phyloP scores from a whole-genome alignment of 2,888 invertebrate genomes.

The Drosophila macrospina region DNA sequence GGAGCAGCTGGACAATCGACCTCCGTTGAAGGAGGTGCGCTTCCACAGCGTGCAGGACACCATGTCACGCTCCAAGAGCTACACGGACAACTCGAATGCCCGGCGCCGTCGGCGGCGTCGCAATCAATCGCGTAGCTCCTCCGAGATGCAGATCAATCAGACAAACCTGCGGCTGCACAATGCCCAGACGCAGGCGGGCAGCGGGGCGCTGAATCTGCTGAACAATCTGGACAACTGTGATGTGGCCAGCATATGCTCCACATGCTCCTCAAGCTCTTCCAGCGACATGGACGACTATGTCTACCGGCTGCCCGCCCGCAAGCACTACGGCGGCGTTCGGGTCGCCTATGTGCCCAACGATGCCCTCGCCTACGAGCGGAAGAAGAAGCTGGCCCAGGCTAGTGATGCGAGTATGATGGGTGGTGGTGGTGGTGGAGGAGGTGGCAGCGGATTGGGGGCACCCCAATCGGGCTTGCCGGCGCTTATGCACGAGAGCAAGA shows the following conservation, averaged over 20 bases:
- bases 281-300: constrained; percentile 95
- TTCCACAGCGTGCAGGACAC: constrained; percentile 84
- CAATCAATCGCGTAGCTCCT: constrained; percentile 84
- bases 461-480: constrained; percentile 56
- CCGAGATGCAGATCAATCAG: constrained; percentile 85
- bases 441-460: constrained; percentile 33
- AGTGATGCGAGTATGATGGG: constrained; percentile 10
- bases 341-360: constrained; percentile 97
- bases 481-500: constrained; percentile 88
- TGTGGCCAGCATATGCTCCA: constrained; percentile 93
- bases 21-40: constrained; percentile 83
- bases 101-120: constrained; percentile 82
- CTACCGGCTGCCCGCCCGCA: constrained; percentile 92
- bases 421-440: constrained; percentile 3
- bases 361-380: constrained; percentile 92
- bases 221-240: constrained; percentile 86
- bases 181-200: constrained; percentile 79
- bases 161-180: constrained; percentile 83
- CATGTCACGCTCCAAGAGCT: constrained; percentile 87
- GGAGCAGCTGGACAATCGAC: constrained; percentile 67
- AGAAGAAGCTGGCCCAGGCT: constrained; percentile 87
- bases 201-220: constrained; percentile 62
- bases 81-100: constrained; percentile 86
- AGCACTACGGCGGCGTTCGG: constrained; percentile 94
- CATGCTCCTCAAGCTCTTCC: constrained; percentile 94